Conservation (phyloP, 2,888 invertebrate species). For the Eristalis arbustorum region DNA sequence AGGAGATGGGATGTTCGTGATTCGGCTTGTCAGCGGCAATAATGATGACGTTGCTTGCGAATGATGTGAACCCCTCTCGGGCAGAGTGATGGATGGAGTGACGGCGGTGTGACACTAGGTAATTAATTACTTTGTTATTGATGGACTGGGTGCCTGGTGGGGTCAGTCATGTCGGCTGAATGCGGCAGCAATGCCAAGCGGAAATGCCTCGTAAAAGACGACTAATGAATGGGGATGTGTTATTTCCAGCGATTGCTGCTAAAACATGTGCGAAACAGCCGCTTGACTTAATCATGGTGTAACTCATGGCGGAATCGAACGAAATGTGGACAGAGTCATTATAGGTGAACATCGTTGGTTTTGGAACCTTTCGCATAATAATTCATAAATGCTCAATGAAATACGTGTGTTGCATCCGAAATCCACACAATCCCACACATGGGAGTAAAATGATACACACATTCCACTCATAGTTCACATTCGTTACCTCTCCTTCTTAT, state of each 20-base stretch:
- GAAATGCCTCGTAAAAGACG: background rate
- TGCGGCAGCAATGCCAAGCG: background rate
- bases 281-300: no score
- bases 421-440: no score
- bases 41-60: conserved; percentile 33
- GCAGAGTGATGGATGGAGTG: background rate
- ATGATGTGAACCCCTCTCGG: background rate
- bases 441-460: no score
- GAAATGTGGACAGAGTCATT: no score
- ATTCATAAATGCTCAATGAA: no score
- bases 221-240: background rate
- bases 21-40: conserved; percentile 39
- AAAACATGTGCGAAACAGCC: background rate
- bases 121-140: conserved; percentile 25
- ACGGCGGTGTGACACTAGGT: background rate
- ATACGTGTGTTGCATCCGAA: no score
- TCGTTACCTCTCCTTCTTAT: no score
- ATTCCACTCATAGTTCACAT: no score
- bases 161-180: background rate
- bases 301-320: no score
- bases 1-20: conserved; percentile 51
- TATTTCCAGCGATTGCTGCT: background rate
- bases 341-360: no score
- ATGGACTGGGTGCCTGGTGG: background rate
- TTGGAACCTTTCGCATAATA: no score